phyloP scores from a whole-genome alignment of 64 coral and sea anemone genomes.

The Trachythela sp. region DNA sequence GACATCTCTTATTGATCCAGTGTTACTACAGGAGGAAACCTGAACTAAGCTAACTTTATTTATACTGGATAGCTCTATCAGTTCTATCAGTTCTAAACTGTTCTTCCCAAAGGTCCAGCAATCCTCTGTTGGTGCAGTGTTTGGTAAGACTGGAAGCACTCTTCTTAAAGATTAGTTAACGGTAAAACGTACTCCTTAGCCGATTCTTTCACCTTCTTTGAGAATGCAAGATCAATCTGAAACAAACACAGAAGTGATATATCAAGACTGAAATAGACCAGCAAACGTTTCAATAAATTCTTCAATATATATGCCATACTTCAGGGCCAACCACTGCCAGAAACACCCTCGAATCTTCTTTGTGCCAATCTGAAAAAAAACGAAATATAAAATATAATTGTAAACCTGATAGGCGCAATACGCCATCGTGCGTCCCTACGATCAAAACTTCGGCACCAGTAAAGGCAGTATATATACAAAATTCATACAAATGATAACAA shows the following conservation, averaged over 20 bases:
- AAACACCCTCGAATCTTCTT: conserved; percentile 51
- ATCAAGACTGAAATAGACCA: no score
- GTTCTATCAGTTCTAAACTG: no score
- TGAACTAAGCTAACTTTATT: no score
- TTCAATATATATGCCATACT: conserved; percentile 24
- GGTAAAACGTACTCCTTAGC: conserved; percentile 39
- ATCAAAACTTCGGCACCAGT: background rate
- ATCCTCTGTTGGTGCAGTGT: no score
- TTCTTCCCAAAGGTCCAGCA: no score
- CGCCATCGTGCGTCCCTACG: background rate
- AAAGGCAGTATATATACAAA: background rate
- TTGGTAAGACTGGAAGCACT: no score
- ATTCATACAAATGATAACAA: background rate
- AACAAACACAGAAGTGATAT: background rate
- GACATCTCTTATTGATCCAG: no score
- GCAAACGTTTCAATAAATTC: background rate
- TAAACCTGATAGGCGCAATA: background rate
- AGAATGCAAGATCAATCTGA: conserved; percentile 53
- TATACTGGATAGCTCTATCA: no score
- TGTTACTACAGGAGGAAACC: no score
- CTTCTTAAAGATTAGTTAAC: no score
- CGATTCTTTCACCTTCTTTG: conserved; percentile 45
- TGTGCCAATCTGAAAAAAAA: conserved; percentile 70
- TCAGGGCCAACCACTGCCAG: conserved; percentile 81
- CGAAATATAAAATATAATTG: background rate